Evolutionary conservation across 2,113 vertebrate species (phyloP).

Genomic region (Anguilla japonica): DNA sequence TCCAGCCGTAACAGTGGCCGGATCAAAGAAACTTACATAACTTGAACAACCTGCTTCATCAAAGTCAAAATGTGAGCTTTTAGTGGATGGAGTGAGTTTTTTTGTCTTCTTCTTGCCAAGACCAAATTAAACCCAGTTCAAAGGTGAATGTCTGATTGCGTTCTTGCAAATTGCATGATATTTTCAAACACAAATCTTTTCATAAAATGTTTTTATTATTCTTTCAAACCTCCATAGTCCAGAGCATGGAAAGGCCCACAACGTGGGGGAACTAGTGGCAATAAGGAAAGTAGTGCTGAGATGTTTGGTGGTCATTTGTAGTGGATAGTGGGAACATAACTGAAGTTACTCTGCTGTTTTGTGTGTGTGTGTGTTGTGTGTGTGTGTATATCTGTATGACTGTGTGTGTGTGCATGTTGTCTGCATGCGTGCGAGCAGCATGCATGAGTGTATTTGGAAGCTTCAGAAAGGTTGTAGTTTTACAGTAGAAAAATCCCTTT

Average conservation of each 20-base stretch:
- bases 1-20: not conserved
- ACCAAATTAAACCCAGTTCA: not conserved
- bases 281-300: not conserved
- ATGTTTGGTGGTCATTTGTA: not conserved
- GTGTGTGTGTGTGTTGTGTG: conserved; percentile 12
- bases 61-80: conserved; percentile 16
- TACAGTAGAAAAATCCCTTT: too few species aligned
- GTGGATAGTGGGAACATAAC: not conserved
- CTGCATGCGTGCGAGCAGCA: too few species aligned
- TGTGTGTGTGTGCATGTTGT: conserved; percentile 1
- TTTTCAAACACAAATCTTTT: not conserved
- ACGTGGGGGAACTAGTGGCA: not conserved
- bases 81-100: not conserved
- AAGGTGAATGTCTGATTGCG: not conserved
- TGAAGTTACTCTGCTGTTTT: not conserved
- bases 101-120: not conserved
- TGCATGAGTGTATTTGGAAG: too few species aligned
- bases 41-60: not conserved
- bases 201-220: not conserved
- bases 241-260: not conserved
- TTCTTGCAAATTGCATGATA: not conserved
- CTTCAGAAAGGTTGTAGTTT: too few species aligned
- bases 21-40: conserved; percentile 11
- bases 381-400: conserved; percentile 27
- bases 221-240: not conserved